Conservation (phyloP, 2,888 invertebrate genomes). For the Trichogramma dendrolimi region DNA sequence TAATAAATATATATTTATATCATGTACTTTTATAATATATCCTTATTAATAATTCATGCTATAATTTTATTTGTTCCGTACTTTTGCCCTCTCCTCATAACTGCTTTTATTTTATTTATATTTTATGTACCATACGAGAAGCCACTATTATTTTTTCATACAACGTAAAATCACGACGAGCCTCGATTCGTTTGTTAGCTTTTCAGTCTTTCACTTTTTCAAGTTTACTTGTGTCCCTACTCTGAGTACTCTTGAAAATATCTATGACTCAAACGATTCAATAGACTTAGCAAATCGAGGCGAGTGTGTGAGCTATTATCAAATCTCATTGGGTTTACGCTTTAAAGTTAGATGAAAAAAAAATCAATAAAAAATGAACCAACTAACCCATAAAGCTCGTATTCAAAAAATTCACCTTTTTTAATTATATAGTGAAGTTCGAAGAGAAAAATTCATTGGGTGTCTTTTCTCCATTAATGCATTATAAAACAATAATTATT, state of each 20-base stretch:
- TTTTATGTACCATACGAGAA: slow-evolving; percentile 28
- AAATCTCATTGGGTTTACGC: slow-evolving; percentile 2
- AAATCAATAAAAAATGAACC: slow-evolving; percentile 4
- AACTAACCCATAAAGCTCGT: slow-evolving; percentile 7
- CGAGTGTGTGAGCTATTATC: slow-evolving; percentile 2
- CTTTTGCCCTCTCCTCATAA: slow-evolving; percentile 12
- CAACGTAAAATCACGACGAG: slow-evolving; percentile 11
- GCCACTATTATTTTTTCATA: slow-evolving; percentile 31
- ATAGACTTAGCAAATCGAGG: slow-evolving; percentile 13
- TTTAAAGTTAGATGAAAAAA: not conserved
- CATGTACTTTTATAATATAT: slow-evolving; percentile 42
- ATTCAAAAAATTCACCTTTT: slow-evolving; percentile 18
- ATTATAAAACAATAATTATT: slow-evolving; percentile 19
- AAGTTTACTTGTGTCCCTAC: not conserved
- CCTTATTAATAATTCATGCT: slow-evolving; percentile 44
- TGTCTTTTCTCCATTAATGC: slow-evolving; percentile 6
- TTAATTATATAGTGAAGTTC: not conserved
- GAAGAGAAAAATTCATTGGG: slow-evolving; percentile 2
- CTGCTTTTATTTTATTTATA: not conserved
- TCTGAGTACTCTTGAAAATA: not conserved
- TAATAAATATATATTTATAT: slow-evolving; percentile 45
- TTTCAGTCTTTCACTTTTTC: slow-evolving; percentile 12
- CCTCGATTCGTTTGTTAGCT: slow-evolving; percentile 25
- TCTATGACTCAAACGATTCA: not conserved
- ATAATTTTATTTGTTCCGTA: slow-evolving; percentile 44